Conservation (phyloP, 2,797 vertebrate species). For the Falco concolor region DNA sequence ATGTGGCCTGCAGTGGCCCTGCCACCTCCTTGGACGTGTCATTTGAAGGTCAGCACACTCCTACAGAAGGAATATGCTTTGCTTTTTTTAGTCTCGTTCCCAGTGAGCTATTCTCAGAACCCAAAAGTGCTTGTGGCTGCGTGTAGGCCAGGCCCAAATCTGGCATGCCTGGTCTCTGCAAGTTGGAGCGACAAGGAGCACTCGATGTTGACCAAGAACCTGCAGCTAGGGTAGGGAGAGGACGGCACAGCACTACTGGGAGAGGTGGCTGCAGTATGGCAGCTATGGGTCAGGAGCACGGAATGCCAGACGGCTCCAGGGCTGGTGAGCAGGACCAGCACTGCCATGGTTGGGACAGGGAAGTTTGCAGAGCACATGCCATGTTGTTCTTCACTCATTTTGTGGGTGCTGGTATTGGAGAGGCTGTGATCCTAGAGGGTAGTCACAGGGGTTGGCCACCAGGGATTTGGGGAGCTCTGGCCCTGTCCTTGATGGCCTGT, state of each 20-base stretch:
- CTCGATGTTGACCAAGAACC: background rate
- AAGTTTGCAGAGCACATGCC: background rate
- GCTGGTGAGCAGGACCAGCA: background rate
- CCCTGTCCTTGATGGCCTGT: background rate
- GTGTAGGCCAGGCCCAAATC: background rate
- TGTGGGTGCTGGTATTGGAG: background rate
- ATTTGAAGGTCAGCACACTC: background rate
- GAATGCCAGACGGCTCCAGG: background rate
- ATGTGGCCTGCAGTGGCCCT: background rate
- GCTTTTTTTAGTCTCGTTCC: background rate
- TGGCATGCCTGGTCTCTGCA: background rate
- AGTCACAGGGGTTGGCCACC: background rate
- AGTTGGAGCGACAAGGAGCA: background rate
- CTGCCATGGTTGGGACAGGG: background rate
- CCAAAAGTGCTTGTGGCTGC: background rate
- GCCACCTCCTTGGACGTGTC: background rate
- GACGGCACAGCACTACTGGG: rapidly evolving
- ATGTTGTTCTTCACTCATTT: background rate
- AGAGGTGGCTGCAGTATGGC: background rate
- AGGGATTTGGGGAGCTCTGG: background rate
- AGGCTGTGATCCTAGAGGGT: background rate
- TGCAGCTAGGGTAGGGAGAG: background rate
- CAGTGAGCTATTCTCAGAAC: background rate
- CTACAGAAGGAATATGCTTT: background rate
- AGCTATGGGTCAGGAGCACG: background rate